phyloP scores from a whole-genome alignment of 2,797 vertebrate species.

The Pempheris klunzingeri region DNA sequence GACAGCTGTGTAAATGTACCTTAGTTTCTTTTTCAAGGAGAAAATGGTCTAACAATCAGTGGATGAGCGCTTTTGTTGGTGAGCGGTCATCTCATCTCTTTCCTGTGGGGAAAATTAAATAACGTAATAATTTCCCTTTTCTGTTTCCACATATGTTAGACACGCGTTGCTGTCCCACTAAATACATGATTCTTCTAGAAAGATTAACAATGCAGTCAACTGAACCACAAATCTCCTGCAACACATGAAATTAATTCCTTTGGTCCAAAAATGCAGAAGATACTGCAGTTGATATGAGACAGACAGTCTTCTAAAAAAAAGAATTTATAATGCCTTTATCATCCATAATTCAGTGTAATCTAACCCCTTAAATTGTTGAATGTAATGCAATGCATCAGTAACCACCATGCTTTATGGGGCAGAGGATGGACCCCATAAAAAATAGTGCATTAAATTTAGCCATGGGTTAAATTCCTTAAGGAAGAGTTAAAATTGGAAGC shows the following conservation, averaged over 20 bases:
- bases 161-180: not conserved
- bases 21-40: not conserved
- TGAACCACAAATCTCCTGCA: not conserved
- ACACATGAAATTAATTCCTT: not conserved
- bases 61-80: not conserved
- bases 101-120: not conserved
- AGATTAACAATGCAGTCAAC: not conserved
- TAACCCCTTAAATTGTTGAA: slow-evolving; percentile 11
- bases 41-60: not conserved
- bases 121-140: not conserved
- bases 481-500: slow-evolving; percentile 1
- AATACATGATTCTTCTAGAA: not conserved
- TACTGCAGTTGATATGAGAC: not conserved
- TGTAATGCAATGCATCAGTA: slow-evolving; percentile 35
- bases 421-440: not conserved
- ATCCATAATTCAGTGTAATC: slow-evolving; percentile 1
- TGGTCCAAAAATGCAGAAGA: not conserved
- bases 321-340: not conserved
- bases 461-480: slow-evolving; percentile 29
- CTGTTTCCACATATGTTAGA: not conserved
- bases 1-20: not conserved
- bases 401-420: slow-evolving; percentile 3
- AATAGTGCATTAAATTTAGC: slow-evolving; percentile 32
- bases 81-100: not conserved
- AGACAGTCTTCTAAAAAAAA: not conserved